A percentile compares a stretch with the other conserved stretches of the same genome.
These are phyloP conservation scores for Latrodectus geometricus DNA, from an alignment of 1,140 invertebrate species.

Conservation along the genomic window DNA sequence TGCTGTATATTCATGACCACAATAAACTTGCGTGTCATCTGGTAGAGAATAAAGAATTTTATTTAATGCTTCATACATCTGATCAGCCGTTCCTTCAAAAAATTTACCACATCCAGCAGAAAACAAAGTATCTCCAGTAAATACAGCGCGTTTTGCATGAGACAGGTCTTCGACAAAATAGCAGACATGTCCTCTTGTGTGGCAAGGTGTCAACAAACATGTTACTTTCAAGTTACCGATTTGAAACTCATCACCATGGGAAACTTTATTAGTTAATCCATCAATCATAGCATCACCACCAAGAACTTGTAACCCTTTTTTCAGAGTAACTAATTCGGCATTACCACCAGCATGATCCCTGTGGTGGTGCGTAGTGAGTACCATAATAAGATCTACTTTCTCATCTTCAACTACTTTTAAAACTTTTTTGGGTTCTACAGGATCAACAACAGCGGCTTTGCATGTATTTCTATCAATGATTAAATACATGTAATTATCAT, in stretches of 20 bases:
- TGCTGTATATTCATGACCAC: constrained; percentile 96
- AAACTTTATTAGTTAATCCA: constrained; percentile 80
- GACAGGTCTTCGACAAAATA: constrained; percentile 80
- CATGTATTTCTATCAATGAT: constrained; percentile 86
- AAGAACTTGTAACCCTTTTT: constrained; percentile 75
- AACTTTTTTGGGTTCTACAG: constrained; percentile 85
- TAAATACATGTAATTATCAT: constrained; percentile 98
- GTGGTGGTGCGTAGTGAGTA: constrained; percentile 97
- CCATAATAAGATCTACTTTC: constrained; percentile 81
- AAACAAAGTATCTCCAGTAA: constrained; percentile 98
- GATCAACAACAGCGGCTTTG: constrained; percentile 92
- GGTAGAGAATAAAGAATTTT: constrained; percentile 83
- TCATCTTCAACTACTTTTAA: constrained; percentile 78
- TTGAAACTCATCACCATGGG: constrained; percentile 67
- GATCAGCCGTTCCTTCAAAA: constrained; percentile 95
- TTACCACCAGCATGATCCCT: constrained; percentile 97
- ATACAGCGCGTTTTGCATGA: constrained; percentile 77
- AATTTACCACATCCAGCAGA: constrained; percentile 95
- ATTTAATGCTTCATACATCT: constrained; percentile 89
- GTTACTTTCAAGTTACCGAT: constrained; percentile 83
- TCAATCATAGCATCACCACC: constrained; percentile 91
- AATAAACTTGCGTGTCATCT: constrained; percentile 89
- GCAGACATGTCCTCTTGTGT: constrained; percentile 95
- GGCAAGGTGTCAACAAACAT: constrained; percentile 94
- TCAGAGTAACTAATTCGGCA: constrained; percentile 79